Evolutionary conservation across 2,888 invertebrate species (phyloP).

Genomic region (Brachyopa scutellaris): DNA sequence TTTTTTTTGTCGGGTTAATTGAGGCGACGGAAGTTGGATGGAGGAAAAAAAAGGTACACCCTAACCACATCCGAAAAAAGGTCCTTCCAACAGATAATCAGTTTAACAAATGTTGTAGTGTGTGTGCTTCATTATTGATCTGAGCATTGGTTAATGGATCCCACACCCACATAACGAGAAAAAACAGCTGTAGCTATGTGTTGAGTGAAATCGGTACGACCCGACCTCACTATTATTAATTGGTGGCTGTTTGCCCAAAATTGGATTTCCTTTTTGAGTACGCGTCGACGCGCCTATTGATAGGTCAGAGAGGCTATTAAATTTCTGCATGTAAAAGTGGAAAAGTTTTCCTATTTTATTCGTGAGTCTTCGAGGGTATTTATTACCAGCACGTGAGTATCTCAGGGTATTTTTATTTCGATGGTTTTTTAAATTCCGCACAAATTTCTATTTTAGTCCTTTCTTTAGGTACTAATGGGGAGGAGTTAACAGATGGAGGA

Average conservation of each 20-base stretch:
- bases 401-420: too few species aligned
- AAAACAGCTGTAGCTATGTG: background rate
- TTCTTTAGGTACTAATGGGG: too few species aligned
- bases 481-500: background rate
- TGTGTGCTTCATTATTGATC: constrained; percentile 50
- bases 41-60: background rate
- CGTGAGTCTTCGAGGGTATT: background rate
- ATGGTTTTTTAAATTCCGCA: constrained; percentile 6
- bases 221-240: constrained; percentile 13
- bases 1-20: constrained; percentile 57
- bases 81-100: constrained; percentile 14
- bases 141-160: constrained; percentile 17
- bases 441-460: background rate
- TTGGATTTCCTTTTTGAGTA: constrained; percentile 35
- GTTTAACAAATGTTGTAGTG: constrained; percentile 37
- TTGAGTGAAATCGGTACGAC: too few species aligned
- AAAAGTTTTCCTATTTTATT: background rate
- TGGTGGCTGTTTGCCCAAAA: constrained; percentile 38
- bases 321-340: background rate
- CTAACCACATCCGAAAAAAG: background rate
- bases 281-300: constrained; percentile 17
- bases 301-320: background rate
- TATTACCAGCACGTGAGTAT: background rate
- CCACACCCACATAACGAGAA: background rate
- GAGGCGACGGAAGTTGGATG: constrained; percentile 17